Percentiles rank a stretch among this genome's conserved stretches.
Conservation (phyloP, 2,888 invertebrate species). For the Clepsis dumicolana region DNA sequence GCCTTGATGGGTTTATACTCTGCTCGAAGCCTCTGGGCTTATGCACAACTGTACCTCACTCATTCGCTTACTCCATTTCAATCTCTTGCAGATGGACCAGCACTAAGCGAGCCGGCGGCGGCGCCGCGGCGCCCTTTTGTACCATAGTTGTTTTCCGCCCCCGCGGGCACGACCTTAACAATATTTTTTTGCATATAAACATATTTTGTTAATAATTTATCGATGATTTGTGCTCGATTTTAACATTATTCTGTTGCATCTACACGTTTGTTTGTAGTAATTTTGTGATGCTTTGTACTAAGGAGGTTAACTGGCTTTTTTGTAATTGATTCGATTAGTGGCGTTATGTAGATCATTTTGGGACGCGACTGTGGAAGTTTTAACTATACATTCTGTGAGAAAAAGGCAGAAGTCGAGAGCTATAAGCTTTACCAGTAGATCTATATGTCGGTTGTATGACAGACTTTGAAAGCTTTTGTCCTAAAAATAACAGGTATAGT, state of each 20-base stretch:
- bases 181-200: slow-evolving; percentile 76
- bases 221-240: slow-evolving; percentile 73
- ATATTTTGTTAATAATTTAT: slow-evolving; percentile 82
- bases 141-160: slow-evolving; percentile 47
- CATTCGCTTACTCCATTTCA: slow-evolving; percentile 19
- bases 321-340: slow-evolving; percentile 44
- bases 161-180: slow-evolving; percentile 55
- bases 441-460: background rate
- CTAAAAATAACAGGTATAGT: slow-evolving; percentile 2
- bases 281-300: slow-evolving; percentile 76
- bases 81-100: slow-evolving; percentile 78
- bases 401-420: background rate
- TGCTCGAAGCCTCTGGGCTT: background rate
- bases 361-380: slow-evolving; percentile 33
- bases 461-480: background rate
- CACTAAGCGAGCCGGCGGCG: slow-evolving; percentile 67
- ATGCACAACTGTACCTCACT: background rate
- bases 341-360: slow-evolving; percentile 17
- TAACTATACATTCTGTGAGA: slow-evolving; percentile 16
- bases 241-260: slow-evolving; percentile 70
- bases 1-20: background rate
- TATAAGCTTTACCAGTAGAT: background rate
- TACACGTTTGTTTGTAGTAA: slow-evolving; percentile 74
- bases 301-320: slow-evolving; percentile 62
- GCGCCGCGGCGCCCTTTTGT: slow-evolving; percentile 47